These are phyloP conservation scores for Spodoptera litura DNA, from an alignment of 1,140 invertebrate genomes.

Conservation along the genomic window DNA sequence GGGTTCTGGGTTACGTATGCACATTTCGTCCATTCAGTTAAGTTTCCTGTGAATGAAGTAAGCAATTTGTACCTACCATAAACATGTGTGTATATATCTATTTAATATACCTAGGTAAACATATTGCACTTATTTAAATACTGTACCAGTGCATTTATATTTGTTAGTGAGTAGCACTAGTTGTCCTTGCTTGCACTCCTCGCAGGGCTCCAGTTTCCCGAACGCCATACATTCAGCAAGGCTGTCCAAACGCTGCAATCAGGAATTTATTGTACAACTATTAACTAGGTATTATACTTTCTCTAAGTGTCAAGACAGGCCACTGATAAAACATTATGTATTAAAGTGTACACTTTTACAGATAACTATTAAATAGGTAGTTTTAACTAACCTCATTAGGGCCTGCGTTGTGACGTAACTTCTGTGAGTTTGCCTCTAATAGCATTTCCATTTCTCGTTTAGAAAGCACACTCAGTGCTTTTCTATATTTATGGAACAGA, in stretches of 20 bases:
- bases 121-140: no score
- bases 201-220: conserved; percentile 93
- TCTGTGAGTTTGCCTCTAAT: conserved; percentile 91
- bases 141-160: conserved; percentile 81
- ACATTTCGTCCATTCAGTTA: conserved; percentile 97
- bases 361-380: background rate
- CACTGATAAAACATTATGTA: no score
- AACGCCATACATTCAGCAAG: conserved; percentile 95
- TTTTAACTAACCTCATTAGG: conserved; percentile 86
- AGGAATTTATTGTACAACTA: conserved; percentile 15
- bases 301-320: no score
- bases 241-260: conserved; percentile 90
- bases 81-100: no score
- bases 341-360: no score
- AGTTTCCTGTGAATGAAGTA: conserved; percentile 87
- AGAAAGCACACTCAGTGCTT: conserved; percentile 86
- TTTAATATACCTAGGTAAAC: no score
- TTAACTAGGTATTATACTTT: no score
- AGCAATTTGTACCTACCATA: background rate
- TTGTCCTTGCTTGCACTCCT: conserved; percentile 92
- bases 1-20: conserved; percentile 91
- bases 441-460: conserved; percentile 88
- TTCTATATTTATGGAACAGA: conserved; percentile 90
- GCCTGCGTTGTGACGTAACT: conserved; percentile 86
- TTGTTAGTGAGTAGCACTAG: conserved; percentile 89